Evolutionary conservation across 2,113 vertebrate species (phyloP), one percentile per base, ranked within the genome.

Genomic region (Microtus montanus): DNA sequence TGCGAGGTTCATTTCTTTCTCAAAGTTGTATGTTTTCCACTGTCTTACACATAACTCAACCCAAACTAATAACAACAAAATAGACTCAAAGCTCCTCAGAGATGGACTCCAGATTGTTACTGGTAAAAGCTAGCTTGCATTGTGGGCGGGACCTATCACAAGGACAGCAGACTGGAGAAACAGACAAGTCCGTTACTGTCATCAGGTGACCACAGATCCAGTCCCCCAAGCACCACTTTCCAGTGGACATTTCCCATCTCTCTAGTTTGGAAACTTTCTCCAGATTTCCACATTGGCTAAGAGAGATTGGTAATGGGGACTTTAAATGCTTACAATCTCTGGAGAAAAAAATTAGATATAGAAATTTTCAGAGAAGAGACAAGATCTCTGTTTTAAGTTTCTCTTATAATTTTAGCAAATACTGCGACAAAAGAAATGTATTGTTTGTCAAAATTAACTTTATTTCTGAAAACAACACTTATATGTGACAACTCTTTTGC

Each of bases 391-490:
- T 20, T 94, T 92, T 26, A 85, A 84, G 28, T 80, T 92, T 78
- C 58, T 82, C 71, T 90, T 94, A 33, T 1, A 89, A 84, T 30
- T 90, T 86, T 63, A 85, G 88, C 44, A 92, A 84, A 77, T 30
- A 47, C 26, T 38, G 4, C 9, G 70, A 64, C 92, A 41, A 79
- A 95, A 87, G 1, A 93, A 30, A 82, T 92, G 93, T 70, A 79
- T 28, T 84, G n/a, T 22, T 58, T 91, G 44, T 86, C 6, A 33
- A 41, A 64, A 89, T 64, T n/a, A 24, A 89, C 14, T 84, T 91
- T 79, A 91, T 1, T 85, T 94, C 33, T 68, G 12, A 64, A 91
- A 97, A 92, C 91, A 8, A 49, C 24, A 33, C n/a, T 79, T 84
- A 83, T 26, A 74, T 89, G 83, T 44, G 30, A 52, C 44, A 95